Evolutionary conservation across 2,797 vertebrate species (phyloP).

Genomic region (Anguilla pacifica): DNA sequence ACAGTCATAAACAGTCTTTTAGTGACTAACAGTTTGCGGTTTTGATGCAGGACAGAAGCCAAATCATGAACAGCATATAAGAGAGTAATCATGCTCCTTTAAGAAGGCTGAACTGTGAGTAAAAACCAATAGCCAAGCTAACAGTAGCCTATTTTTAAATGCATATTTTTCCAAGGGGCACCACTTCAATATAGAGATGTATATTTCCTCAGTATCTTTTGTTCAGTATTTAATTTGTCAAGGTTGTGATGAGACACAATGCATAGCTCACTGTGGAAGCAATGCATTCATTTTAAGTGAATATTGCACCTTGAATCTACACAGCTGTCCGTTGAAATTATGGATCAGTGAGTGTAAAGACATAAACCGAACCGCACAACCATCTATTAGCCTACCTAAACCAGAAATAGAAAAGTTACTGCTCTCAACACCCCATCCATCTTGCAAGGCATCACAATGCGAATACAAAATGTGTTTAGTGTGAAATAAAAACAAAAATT

Average conservation of each 20-base stretch:
- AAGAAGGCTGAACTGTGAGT: constrained; percentile 30
- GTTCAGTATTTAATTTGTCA: not conserved
- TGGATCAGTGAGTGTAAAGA: not conserved
- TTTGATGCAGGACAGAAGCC: not conserved
- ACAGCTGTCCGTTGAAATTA: not conserved
- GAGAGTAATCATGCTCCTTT: constrained; percentile 32
- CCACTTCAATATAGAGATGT: constrained; percentile 1
- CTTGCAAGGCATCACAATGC: not conserved
- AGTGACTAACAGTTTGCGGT: not conserved
- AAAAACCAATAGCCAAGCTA: constrained; percentile 32
- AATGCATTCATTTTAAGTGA: not conserved
- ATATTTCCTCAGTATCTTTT: constrained; percentile 11
- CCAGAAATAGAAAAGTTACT: not conserved
- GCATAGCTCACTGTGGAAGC: not conserved
- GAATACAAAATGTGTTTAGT: not conserved
- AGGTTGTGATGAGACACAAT: not conserved
- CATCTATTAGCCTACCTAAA: not conserved
- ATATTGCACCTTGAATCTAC: not conserved
- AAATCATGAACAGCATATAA: constrained; percentile 4
- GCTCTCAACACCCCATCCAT: constrained; percentile 8
- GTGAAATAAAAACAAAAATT: not conserved
- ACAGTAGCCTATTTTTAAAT: not conserved
- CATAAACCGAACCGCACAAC: not conserved
- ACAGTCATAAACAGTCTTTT: too few species aligned
- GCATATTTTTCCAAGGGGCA: constrained; percentile 26